Evolutionary conservation across 1,140 invertebrate genomes (phyloP), one percentile per base, ranked within the genome.

Genomic region (Scylla paramamosain): DNA sequence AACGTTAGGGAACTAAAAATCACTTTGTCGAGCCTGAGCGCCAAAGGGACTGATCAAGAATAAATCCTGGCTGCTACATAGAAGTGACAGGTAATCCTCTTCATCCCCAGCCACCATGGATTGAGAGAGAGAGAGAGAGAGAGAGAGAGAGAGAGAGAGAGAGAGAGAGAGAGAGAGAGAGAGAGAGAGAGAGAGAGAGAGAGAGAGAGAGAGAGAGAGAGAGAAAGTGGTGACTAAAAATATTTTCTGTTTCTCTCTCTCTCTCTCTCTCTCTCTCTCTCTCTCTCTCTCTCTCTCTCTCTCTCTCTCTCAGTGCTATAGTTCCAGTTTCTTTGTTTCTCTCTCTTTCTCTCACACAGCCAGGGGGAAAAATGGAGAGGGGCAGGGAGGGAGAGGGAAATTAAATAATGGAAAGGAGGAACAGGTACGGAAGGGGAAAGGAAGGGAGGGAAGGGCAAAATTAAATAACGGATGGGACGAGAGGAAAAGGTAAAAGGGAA

Each of bases 391-490:
- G 67, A 25, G n/a, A 77, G 67, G 52, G 67, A 77, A 77, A 77
- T 77, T 77, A n/a, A 77, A 77, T 77, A 77, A 77, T 77, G 67
- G 67, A 77, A 77, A 77, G 67, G 67, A 77, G 67, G 67, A 77
- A 77, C 67, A 20, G n/a, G 67, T 12, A n/a, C 12, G 67, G 25
- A 20, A 77, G n/a, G n/a, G 67, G 67, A n/a, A 77, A n/a, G n/a
- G 67, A 8, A 77, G 67, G n/a, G 67, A 77, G 67, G 67, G 67
- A 77, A 20, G n/a, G 20, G 20, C 67, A 77, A 77, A 77, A 77
- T 77, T 77, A 77, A 77, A 77, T 77, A 77, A 77, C n/a, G n/a
- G 67, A 77, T 77, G 8, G 25, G 67, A 77, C 4, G 67, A 77
- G 67, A 39, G 39, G 39, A 39, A 39, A 25, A 20, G 25, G 67